Evolutionary conservation across 2,797 vertebrate genomes (phyloP).

Genomic region (Anguilla anguilla): DNA sequence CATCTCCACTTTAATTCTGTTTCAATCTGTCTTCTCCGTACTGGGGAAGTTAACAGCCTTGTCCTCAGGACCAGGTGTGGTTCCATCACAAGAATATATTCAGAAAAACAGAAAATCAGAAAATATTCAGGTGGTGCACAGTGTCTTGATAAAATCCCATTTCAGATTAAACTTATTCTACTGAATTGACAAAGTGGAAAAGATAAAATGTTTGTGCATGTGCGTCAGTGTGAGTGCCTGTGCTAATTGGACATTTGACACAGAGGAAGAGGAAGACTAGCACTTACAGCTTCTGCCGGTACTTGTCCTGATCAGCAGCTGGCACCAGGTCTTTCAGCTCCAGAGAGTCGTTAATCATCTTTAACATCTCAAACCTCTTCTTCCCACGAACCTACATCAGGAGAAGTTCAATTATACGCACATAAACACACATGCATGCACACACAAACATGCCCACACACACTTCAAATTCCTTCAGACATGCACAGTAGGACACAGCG

Average conservation of each 20-base stretch:
- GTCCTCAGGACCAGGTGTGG: no score
- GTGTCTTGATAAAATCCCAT: no score
- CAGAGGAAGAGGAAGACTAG: not conserved
- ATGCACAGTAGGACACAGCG: not conserved
- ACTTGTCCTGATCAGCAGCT: conserved; percentile 48
- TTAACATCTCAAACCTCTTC: conserved; percentile 61
- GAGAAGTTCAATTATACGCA: not conserved
- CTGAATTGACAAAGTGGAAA: no score
- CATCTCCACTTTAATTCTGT: no score
- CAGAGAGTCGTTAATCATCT: conserved; percentile 63
- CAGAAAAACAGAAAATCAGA: no score
- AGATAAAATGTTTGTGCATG: not conserved
- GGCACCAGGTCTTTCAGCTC: conserved; percentile 64
- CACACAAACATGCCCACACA: not conserved
- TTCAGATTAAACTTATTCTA: no score
- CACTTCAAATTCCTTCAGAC: not conserved
- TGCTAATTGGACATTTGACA: not conserved
- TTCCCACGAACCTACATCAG: conserved; percentile 58
- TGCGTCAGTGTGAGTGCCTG: no score
- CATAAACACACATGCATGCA: not conserved
- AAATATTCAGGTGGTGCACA: no score
- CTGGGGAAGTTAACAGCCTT: no score
- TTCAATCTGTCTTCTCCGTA: no score
- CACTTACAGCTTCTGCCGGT: conserved; percentile 55
- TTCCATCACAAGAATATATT: no score